Conservation (phyloP, 2,113 vertebrate species). For the Platichthys stellatus region DNA sequence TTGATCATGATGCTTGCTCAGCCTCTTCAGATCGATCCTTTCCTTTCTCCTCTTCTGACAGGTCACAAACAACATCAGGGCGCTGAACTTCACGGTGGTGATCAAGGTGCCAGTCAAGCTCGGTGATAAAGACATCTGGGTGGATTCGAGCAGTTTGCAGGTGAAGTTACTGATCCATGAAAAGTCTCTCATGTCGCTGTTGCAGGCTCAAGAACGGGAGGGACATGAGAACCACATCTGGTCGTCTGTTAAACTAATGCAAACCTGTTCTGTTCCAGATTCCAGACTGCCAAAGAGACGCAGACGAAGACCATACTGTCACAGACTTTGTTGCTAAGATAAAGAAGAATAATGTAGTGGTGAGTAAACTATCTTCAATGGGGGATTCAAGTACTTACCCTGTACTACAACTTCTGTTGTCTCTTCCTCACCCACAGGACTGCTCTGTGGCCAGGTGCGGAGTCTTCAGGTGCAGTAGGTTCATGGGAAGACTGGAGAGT, state of each 20-base stretch:
- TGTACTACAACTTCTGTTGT: background rate
- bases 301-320: conserved; percentile 18
- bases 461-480: conserved; percentile 72
- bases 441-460: conserved; percentile 80
- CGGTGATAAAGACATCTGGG: conserved; percentile 78
- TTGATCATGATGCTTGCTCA: background rate
- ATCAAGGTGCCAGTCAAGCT: conserved; percentile 81
- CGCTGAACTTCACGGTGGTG: conserved; percentile 71
- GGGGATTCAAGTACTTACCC: rapidly evolving
- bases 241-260: background rate
- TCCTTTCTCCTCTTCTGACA: conserved; percentile 43
- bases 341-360: conserved; percentile 64
- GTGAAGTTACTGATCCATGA: conserved; percentile 16
- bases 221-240: background rate
- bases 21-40: background rate
- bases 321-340: conserved; percentile 56
- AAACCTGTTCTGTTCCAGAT: conserved; percentile 70
- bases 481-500: conserved; percentile 51
- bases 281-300: conserved; percentile 49
- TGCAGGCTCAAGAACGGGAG: background rate
- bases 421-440: conserved; percentile 68
- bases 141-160: conserved; percentile 47
- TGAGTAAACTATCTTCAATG: conserved; percentile 34
- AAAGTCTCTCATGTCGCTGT: background rate
- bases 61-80: conserved; percentile 80